Evolutionary conservation across 2,888 invertebrate genomes (phyloP).

Genomic region (Hydrotaea diabolus): DNA sequence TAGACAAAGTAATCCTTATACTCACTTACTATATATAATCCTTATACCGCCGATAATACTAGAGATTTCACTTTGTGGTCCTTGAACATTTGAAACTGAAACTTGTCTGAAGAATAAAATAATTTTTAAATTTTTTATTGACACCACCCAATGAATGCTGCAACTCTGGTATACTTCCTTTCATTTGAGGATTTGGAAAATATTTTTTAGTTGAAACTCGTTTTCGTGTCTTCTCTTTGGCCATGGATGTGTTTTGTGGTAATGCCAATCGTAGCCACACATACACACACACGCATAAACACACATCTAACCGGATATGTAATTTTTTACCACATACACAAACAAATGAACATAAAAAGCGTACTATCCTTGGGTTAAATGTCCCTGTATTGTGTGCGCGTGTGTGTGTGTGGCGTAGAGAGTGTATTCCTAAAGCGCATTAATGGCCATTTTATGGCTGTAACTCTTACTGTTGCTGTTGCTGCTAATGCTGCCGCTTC

Average conservation of each 20-base stretch:
- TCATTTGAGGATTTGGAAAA: not conserved
- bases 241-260: conserved; percentile 44
- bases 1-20: no score
- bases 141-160: not conserved
- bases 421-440: conserved; percentile 40
- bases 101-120: no score
- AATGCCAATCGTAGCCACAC: conserved; percentile 28
- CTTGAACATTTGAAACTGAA: no score
- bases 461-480: conserved; percentile 39
- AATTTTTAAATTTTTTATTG: no score
- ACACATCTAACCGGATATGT: no score
- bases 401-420: not conserved
- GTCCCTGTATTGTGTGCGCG: not conserved
- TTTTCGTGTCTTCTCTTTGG: not conserved
- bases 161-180: not conserved
- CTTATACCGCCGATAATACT: no score
- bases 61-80: no score
- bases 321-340: conserved; percentile 8
- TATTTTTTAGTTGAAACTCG: conserved; percentile 22
- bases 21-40: no score
- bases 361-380: not conserved
- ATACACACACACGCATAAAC: conserved; percentile 6
- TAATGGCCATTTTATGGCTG: conserved; percentile 56
- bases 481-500: conserved; percentile 17
- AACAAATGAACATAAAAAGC: not conserved